Conservation (phyloP, 2,888 invertebrate genomes). For the Allophyes oxyacanthae region DNA sequence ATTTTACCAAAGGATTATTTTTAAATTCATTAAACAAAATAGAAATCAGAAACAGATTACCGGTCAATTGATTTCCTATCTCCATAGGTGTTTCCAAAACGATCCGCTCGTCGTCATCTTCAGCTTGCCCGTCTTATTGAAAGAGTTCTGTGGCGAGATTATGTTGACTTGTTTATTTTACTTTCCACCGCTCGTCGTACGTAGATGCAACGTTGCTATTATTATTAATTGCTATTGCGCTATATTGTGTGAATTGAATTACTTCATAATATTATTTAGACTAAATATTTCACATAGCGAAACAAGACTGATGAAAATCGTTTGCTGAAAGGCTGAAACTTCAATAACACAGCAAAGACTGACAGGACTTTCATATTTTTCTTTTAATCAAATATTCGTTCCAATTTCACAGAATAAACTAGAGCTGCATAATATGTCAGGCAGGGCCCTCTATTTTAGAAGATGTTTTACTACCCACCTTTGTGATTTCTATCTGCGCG, state of each 20-base stretch:
- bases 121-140: constrained; percentile 77
- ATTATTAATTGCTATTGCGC: constrained; percentile 55
- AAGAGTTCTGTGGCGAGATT: constrained; percentile 79
- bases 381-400: too few relatives aligned
- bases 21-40: not conserved
- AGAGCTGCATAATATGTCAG: too few relatives aligned
- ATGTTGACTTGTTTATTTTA: constrained; percentile 78
- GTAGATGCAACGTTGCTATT: constrained; percentile 36
- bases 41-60: constrained; percentile 27
- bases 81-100: constrained; percentile 68
- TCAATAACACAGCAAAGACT: too few relatives aligned
- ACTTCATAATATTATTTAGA: too few relatives aligned
- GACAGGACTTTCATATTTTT: too few relatives aligned
- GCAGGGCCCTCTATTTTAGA: too few relatives aligned
- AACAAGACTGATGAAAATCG: too few relatives aligned
- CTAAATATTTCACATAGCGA: too few relatives aligned
- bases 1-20: too few relatives aligned
- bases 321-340: too few relatives aligned
- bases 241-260: constrained; percentile 27
- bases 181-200: constrained; percentile 60
- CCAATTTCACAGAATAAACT: too few relatives aligned
- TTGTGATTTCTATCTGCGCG: not conserved
- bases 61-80: constrained; percentile 61
- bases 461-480: not conserved
- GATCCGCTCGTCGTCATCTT: constrained; percentile 72